These are phyloP conservation scores for Ceuthmochares aereus DNA, from an alignment of 2,113 vertebrate genomes.

Conservation along the genomic window DNA sequence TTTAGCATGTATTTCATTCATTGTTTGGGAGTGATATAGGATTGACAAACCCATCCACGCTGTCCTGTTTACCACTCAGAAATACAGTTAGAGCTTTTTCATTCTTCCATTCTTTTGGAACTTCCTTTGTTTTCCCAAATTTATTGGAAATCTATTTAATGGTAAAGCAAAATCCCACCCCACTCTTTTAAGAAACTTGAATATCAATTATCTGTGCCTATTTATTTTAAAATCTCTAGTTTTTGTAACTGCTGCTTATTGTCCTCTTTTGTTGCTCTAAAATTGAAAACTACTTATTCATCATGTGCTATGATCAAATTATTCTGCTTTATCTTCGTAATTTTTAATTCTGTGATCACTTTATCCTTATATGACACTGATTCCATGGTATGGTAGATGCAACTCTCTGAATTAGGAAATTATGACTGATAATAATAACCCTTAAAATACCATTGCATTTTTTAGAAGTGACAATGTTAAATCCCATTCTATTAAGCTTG, in stretches of 20 bases:
- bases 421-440: neutral
- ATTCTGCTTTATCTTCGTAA: neutral
- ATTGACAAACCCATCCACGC: neutral
- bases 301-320: neutral
- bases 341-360: neutral
- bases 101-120: slow-evolving; percentile 33
- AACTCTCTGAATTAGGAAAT: neutral
- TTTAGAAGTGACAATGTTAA: neutral
- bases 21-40: neutral
- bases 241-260: neutral
- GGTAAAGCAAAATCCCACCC: neutral
- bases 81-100: slow-evolving; percentile 1
- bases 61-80: slow-evolving; percentile 27
- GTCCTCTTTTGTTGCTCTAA: neutral
- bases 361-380: neutral
- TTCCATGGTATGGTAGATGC: neutral
- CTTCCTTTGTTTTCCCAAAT: slow-evolving; percentile 30
- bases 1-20: neutral
- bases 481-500: neutral
- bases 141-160: slow-evolving; percentile 44
- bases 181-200: neutral
- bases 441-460: neutral
- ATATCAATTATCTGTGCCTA: neutral
- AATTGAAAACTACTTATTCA: neutral
- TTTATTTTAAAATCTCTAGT: slow-evolving; percentile 25